phyloP scores from a whole-genome alignment of 2,113 vertebrate genomes.

The Strix uralensis region DNA sequence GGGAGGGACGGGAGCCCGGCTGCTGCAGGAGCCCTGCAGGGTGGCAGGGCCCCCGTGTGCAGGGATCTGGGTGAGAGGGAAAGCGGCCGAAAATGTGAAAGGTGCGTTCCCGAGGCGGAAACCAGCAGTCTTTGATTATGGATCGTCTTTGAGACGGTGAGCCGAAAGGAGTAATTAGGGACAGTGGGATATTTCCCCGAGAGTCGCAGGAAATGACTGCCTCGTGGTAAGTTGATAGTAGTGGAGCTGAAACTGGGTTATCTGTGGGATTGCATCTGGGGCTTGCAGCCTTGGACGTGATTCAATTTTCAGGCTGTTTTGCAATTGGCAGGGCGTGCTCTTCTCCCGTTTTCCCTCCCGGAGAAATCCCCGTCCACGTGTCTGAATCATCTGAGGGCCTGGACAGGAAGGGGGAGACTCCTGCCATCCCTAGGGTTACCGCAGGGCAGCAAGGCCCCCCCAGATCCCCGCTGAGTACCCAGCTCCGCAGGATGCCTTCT shows the following conservation, averaged over 20 bases:
- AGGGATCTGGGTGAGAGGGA: not conserved
- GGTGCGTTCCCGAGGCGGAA: not conserved
- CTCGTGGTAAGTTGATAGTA: slow-evolving; percentile 46
- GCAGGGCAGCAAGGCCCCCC: not conserved
- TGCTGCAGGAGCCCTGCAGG: fast-evolving
- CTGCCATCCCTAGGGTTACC: not conserved
- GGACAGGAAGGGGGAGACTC: not conserved
- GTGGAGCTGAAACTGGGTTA: slow-evolving; percentile 61
- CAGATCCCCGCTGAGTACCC: fast-evolving
- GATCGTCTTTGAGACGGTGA: not conserved
- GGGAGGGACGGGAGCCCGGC: not conserved
- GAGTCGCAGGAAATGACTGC: slow-evolving; percentile 53
- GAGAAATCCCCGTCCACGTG: not conserved
- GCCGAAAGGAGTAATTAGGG: slow-evolving; percentile 45
- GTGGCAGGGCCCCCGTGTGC: not conserved
- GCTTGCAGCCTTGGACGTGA: slow-evolving; percentile 32
- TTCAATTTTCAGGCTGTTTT: slow-evolving; percentile 43
- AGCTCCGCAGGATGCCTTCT: not conserved
- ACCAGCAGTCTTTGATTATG: not conserved
- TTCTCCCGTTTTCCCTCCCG: not conserved
- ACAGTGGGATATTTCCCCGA: slow-evolving; percentile 47
- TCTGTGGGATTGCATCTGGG: slow-evolving; percentile 55
- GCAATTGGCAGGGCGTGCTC: slow-evolving; percentile 15
- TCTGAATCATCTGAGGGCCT: not conserved
- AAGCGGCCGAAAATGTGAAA: not conserved